Conservation (phyloP, 2,113 vertebrate species). For the Microcebus tavaratra region DNA sequence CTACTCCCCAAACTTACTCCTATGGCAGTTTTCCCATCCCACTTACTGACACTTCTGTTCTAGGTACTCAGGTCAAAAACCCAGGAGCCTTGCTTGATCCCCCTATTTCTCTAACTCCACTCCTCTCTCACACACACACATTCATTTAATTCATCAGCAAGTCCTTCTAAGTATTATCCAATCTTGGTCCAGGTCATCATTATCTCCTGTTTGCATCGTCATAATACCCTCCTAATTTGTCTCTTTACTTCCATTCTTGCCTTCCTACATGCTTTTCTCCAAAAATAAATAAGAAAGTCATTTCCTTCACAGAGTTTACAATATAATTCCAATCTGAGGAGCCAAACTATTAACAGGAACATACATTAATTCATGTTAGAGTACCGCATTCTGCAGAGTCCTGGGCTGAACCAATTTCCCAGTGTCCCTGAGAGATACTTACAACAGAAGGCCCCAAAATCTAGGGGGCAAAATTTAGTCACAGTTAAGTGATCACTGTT, state of each 20-base stretch:
- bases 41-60: neutral
- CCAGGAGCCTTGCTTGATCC: neutral
- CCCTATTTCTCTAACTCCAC: neutral
- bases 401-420: neutral
- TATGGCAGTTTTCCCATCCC: conserved; percentile 3
- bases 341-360: neutral
- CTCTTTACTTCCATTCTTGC: neutral
- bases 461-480: neutral
- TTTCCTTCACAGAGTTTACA: neutral
- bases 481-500: neutral
- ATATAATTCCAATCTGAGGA: neutral
- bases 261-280: neutral
- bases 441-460: neutral
- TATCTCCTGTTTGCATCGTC: neutral
- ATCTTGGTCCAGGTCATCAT: neutral
- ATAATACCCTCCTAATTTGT: neutral
- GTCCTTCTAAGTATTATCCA: conserved; percentile 14
- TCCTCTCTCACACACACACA: neutral
- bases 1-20: neutral
- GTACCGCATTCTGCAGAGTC: neutral
- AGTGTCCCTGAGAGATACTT: neutral
- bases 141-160: neutral
- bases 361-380: neutral
- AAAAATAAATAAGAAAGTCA: neutral
- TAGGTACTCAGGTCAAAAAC: neutral